Conservation (phyloP, 2,113 vertebrate species). For the Coreoperca whiteheadi region DNA sequence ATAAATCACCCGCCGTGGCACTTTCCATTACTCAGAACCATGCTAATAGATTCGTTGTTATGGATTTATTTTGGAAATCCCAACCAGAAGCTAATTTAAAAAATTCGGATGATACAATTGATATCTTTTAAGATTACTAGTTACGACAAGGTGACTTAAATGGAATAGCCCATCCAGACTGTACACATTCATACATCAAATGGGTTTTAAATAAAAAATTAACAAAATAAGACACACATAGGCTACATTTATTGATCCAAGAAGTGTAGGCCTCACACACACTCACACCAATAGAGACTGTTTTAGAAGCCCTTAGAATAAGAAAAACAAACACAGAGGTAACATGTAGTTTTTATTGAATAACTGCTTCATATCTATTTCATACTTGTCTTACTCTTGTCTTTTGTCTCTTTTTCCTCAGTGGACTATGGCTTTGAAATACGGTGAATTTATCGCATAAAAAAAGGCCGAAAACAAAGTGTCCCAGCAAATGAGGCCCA, state of each 20-base stretch:
- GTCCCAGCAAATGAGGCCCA: background rate
- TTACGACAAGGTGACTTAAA: background rate
- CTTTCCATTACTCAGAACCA: background rate
- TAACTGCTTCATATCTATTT: background rate
- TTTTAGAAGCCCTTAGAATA: background rate
- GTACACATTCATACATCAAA: background rate
- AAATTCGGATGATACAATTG: background rate
- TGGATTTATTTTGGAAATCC: background rate
- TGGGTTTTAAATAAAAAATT: too few relatives aligned
- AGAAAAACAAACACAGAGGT: background rate
- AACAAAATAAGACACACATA: too few relatives aligned
- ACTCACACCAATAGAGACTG: background rate
- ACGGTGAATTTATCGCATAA: too few relatives aligned
- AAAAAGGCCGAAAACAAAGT: too few relatives aligned
- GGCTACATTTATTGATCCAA: too few relatives aligned
- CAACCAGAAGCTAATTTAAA: background rate
- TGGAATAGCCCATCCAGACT: background rate
- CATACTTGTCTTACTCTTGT: background rate
- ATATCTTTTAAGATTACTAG: background rate
- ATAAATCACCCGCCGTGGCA: accelerated
- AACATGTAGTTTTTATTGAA: background rate
- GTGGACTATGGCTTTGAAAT: too few relatives aligned
- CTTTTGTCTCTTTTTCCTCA: background rate
- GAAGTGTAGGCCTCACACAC: too few relatives aligned
- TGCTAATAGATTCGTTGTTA: accelerated